Base-by-base conservation (phyloP, 2,797 vertebrate genomes). In the Syngnathus rostellatus region DNA sequence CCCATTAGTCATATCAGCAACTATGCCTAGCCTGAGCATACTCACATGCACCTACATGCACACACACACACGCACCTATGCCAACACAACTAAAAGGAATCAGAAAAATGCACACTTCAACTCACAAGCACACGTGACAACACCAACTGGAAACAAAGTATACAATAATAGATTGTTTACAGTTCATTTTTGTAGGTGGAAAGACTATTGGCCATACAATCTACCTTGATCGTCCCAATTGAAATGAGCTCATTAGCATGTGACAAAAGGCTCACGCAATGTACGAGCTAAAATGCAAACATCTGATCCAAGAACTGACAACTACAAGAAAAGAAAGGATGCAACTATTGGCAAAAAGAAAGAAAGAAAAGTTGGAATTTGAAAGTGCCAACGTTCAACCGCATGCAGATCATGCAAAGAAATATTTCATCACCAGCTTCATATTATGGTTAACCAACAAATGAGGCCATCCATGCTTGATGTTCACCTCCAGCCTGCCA, bases 401-500 rank as follows among this genome's bases (percentile, higher is more conserved):
- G 19, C 16, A 58, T 17, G 16, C 16, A 58, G 54, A 57, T 14
- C 12, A 16, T 57, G 54, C 54, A 7, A 16, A 6, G 6, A 25
- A 12, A 57, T 10, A 58, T 58, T 17, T 8, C 1, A 43, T 6
- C 3, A 10, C 6, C 11, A 60, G 31, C 38, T 40, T 43, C n/a
- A 9, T 8, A 58, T 37, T 2, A 58, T 58, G 8, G 6, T 14
- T 37, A 58, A 17, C 31, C 1, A 6, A 38, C 25, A 58, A 58
- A 38, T 0, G 7, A 5, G 8, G 5, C 25, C 41, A 23, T 2
- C 25, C 41, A 23, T 2, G 17, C 8, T 16, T 46, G n/a, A 8
- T 62, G 62, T 48, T 25, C 59, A 61, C 58, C 55, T 64, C 55
- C 46, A 21, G 46, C 46, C 23, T 55, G 46, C 57, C 57, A 58